Evolutionary conservation across 2,113 vertebrate genomes (phyloP).

Genomic region (Corapipo altera): DNA sequence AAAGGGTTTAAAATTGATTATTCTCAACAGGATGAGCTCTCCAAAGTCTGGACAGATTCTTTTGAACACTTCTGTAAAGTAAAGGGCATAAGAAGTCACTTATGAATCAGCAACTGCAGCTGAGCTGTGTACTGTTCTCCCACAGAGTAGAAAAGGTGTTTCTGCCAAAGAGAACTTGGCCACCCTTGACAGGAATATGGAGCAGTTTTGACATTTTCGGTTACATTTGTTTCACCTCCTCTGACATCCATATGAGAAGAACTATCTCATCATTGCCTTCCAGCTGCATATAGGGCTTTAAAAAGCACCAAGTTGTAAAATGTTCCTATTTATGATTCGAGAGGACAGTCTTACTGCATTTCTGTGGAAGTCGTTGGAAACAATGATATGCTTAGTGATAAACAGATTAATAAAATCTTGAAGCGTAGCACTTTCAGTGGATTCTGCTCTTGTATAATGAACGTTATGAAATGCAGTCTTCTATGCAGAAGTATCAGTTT

Average conservation of each 20-base stretch:
- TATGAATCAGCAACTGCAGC: not conserved
- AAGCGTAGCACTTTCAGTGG: not conserved
- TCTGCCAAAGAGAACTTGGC: not conserved
- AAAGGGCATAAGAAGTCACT: not conserved
- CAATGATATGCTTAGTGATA: not conserved
- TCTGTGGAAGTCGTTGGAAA: not conserved
- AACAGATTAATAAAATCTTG: not conserved
- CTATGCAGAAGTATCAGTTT: constrained; percentile 11
- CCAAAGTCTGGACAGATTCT: not conserved
- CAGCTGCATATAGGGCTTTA: not conserved
- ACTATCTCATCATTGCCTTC: not conserved
- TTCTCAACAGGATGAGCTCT: not conserved
- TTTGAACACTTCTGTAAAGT: not conserved
- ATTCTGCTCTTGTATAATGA: not conserved
- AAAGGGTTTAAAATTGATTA: not conserved
- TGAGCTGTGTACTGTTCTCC: not conserved
- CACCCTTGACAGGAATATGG: not conserved
- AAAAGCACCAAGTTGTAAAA: not conserved
- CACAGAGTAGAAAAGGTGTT: not conserved
- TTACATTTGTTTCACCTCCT: not conserved
- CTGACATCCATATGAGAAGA: not conserved
- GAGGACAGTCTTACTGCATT: not conserved
- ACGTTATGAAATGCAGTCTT: constrained; percentile 11
- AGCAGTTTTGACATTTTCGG: not conserved
- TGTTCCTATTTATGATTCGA: not conserved